A percentile compares a stretch with the other conserved stretches of the same genome.
Evolutionary conservation across 2,797 vertebrate genomes (phyloP).

Genomic region (Gymnoscopelus braueri): DNA sequence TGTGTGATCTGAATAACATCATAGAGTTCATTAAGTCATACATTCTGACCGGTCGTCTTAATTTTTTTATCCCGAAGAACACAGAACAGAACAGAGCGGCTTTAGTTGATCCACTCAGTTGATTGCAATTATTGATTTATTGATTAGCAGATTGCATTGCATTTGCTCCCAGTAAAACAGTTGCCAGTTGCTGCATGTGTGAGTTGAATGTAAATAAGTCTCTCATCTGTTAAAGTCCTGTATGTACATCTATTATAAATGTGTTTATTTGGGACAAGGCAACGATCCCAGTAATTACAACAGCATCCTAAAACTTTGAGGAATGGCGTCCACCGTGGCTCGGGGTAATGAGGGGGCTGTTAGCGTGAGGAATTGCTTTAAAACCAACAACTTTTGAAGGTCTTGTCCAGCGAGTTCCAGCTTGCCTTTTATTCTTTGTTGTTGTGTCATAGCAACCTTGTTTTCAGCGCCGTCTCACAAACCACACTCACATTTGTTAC

Average conservation of each 20-base stretch:
- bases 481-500: conserved; percentile 7
- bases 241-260: no score
- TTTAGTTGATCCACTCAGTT: conserved; percentile 2
- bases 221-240: no score
- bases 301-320: neutral
- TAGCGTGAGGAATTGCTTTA: conserved; percentile 18
- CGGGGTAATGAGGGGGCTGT: conserved; percentile 4
- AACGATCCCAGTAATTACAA: neutral
- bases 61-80: no score
- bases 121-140: conserved; percentile 8
- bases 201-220: no score
- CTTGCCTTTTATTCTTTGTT: conserved; percentile 28
- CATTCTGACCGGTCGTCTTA: no score
- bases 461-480: conserved; percentile 9
- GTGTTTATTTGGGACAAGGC: neutral
- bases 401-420: conserved; percentile 19
- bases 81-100: neutral
- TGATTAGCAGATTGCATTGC: neutral
- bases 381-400: neutral
- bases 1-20: no score
- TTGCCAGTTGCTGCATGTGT: no score
- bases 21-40: no score
- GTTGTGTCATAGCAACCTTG: neutral
- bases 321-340: neutral
- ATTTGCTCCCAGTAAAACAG: no score